Evolutionary conservation across 2,888 invertebrate genomes (phyloP).

Genomic region (Clistopyga incitator): DNA sequence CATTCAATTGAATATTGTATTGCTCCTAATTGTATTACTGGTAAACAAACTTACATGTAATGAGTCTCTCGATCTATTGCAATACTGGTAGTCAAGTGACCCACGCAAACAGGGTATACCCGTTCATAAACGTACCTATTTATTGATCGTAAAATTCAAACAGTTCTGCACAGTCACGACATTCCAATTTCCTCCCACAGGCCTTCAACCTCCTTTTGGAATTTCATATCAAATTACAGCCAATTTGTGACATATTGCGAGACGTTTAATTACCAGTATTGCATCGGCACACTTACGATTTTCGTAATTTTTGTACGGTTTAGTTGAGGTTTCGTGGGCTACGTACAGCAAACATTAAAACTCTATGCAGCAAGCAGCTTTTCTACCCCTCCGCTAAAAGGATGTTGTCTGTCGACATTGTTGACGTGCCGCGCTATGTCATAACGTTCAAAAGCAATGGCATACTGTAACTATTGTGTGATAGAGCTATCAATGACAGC

Average conservation of each 20-base stretch:
- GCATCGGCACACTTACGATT: slow-evolving; percentile 71
- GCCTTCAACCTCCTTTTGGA: slow-evolving; percentile 23
- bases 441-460: slow-evolving; percentile 69
- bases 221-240: slow-evolving; percentile 54
- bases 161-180: neutral
- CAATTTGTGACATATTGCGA: slow-evolving; percentile 35
- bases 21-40: slow-evolving; percentile 78
- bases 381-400: slow-evolving; percentile 61
- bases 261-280: slow-evolving; percentile 74
- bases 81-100: slow-evolving; percentile 75
- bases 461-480: slow-evolving; percentile 77
- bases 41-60: slow-evolving; percentile 66
- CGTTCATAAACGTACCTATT: slow-evolving; percentile 2
- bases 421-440: slow-evolving; percentile 68
- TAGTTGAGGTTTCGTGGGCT: slow-evolving; percentile 69
- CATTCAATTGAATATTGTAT: slow-evolving; percentile 80
- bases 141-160: slow-evolving; percentile 30
- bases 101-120: slow-evolving; percentile 55
- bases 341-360: slow-evolving; percentile 54
- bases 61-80: slow-evolving; percentile 71
- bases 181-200: neutral
- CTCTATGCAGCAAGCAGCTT: slow-evolving; percentile 63
- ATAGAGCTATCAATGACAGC: slow-evolving; percentile 77
- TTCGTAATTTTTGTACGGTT: slow-evolving; percentile 77
- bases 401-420: slow-evolving; percentile 63